Evolutionary conservation across 2,888 invertebrate genomes (phyloP).

Genomic region (Xestia sexstrigata): DNA sequence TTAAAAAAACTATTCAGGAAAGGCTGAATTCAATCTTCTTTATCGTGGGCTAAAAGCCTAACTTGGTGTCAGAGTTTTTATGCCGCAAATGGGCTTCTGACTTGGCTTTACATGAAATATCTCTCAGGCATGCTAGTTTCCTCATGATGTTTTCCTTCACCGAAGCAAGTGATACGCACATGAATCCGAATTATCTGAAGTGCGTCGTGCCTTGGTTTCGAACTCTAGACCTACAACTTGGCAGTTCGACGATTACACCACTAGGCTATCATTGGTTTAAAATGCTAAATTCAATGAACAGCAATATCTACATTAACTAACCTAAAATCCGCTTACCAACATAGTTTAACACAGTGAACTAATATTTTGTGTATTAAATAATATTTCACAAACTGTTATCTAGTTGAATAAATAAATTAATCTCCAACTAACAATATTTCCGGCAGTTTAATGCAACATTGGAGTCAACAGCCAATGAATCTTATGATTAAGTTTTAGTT

Average conservation of each 20-base stretch:
- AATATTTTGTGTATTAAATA: neutral
- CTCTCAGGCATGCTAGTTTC: too few relatives aligned
- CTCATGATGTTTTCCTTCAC: too few relatives aligned
- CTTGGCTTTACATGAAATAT: too few relatives aligned
- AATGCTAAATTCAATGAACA: neutral
- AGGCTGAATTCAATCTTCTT: neutral
- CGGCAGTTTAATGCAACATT: slow-evolving; percentile 18
- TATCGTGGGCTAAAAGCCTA: too few relatives aligned
- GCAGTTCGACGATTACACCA: too few relatives aligned
- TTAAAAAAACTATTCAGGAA: neutral
- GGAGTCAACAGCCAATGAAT: slow-evolving; percentile 13
- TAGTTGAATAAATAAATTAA: slow-evolving; percentile 35
- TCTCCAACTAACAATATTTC: slow-evolving; percentile 35
- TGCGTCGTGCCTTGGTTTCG: too few relatives aligned
- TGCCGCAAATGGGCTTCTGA: too few relatives aligned
- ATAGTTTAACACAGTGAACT: neutral
- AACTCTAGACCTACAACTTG: too few relatives aligned
- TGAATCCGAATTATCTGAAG: too few relatives aligned
- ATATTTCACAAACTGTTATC: slow-evolving; percentile 42
- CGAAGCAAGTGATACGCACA: too few relatives aligned
- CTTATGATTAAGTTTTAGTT: slow-evolving; percentile 18
- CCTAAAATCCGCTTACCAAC: neutral
- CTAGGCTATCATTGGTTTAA: too few relatives aligned
- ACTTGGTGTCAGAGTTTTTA: too few relatives aligned
- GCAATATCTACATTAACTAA: neutral